phyloP scores from a whole-genome alignment of 2,113 vertebrate species.

The Proteles cristata region DNA sequence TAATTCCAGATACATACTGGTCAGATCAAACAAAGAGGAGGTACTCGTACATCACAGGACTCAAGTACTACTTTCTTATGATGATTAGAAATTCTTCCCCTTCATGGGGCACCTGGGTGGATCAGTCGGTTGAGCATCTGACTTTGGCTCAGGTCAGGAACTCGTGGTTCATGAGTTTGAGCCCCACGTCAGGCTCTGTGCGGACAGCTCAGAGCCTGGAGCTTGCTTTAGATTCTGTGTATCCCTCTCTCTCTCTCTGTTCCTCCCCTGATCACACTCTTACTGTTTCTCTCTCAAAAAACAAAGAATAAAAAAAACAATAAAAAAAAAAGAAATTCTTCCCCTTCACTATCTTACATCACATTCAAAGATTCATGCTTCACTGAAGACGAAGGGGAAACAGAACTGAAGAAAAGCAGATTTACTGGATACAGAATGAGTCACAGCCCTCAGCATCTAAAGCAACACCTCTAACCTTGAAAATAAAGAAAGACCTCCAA shows the following conservation, averaged over 20 bases:
- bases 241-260: too few species aligned
- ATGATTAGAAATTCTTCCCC: neutral
- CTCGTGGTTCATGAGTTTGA: too few species aligned
- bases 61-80: neutral
- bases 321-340: neutral
- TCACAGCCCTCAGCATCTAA: neutral
- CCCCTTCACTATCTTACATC: neutral
- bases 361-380: neutral
- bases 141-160: too few species aligned
- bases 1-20: neutral
- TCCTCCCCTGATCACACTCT: too few species aligned
- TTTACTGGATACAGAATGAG: neutral
- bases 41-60: neutral
- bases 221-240: too few species aligned
- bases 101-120: neutral
- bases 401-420: neutral
- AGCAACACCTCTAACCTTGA: neutral
- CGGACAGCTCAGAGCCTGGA: too few species aligned
- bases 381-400: neutral
- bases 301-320: too few species aligned
- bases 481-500: conserved; percentile 3
- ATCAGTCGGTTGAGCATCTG: too few species aligned
- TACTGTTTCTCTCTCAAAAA: too few species aligned
- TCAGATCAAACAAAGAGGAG: neutral
- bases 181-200: too few species aligned